Evolutionary conservation across 2,888 invertebrate species (phyloP).

Genomic region (Agriopis aurantiaria): DNA sequence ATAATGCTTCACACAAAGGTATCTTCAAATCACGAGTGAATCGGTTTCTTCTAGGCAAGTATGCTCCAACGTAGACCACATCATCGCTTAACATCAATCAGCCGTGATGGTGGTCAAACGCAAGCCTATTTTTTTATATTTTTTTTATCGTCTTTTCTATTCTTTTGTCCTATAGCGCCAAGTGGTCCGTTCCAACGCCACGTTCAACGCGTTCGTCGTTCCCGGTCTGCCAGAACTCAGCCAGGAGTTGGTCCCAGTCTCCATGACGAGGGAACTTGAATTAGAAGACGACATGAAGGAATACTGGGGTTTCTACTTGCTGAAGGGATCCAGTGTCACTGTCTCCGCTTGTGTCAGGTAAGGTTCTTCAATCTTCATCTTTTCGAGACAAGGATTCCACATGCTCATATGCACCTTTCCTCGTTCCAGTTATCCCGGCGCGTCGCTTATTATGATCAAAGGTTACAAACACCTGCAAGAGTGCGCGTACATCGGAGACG

Average conservation of each 20-base stretch:
- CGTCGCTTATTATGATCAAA: constrained; percentile 91
- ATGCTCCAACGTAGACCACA: no score
- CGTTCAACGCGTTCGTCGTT: constrained; percentile 91
- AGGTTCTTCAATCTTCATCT: neutral
- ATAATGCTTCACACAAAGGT: no score
- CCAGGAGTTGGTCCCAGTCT: constrained; percentile 86
- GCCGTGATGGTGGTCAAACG: no score
- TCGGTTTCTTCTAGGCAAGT: no score
- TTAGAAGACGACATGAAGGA: constrained; percentile 93
- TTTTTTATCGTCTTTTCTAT: no score
- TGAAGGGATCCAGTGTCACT: constrained; percentile 90
- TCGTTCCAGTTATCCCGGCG: constrained; percentile 89
- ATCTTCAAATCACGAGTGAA: no score
- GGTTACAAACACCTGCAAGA: constrained; percentile 92
- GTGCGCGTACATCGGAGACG: constrained; percentile 93
- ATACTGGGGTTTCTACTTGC: constrained; percentile 93
- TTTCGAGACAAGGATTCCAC: no score
- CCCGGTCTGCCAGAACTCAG: constrained; percentile 87
- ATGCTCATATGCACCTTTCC: no score
- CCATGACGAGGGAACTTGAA: constrained; percentile 89
- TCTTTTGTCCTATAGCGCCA: constrained; percentile 84
- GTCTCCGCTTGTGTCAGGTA: constrained; percentile 92
- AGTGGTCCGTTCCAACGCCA: constrained; percentile 89
- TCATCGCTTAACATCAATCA: no score
- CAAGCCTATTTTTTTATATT: no score